These are phyloP conservation scores for Frieseomelitta varia DNA, from an alignment of 1,140 invertebrate species.

Conservation along the genomic window DNA sequence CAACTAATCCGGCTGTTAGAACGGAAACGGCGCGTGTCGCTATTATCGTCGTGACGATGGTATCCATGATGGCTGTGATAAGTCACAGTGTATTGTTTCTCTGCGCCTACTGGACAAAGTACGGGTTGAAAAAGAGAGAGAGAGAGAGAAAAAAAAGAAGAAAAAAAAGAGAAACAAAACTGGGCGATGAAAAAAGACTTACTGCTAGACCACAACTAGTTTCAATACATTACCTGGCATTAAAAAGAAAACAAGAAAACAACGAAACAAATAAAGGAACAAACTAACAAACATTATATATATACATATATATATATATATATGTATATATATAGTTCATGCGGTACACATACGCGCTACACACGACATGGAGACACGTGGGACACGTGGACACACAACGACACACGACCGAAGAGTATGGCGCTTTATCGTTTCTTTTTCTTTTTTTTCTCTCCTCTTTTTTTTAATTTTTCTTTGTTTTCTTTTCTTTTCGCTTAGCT, in stretches of 20 bases:
- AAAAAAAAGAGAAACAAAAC: background rate
- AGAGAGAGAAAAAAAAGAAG: background rate
- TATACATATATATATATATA: no score
- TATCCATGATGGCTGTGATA: conserved; percentile 40
- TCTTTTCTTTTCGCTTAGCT: background rate
- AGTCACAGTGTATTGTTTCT: conserved; percentile 45
- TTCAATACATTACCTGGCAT: conserved; percentile 62
- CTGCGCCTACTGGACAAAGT: conserved; percentile 55
- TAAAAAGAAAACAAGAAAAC: conserved; percentile 30
- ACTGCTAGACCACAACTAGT: conserved; percentile 61
- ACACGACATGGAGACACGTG: background rate
- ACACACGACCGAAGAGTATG: background rate
- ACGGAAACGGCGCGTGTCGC: conserved; percentile 37
- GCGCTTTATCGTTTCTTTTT: conserved; percentile 10
- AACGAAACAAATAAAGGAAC: conserved; percentile 35
- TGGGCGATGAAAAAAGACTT: conserved; percentile 54
- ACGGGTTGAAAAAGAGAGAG: conserved; percentile 23
- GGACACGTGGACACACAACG: background rate
- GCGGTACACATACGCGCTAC: conserved; percentile 62
- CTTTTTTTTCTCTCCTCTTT: background rate
- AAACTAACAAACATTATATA: conserved; percentile 48
- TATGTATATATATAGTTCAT: conserved; percentile 11
- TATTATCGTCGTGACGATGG: conserved; percentile 42
- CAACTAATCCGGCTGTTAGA: conserved; percentile 20
- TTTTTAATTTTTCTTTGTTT: no score